Conservation (phyloP, 2,113 vertebrate species). For the Onychostoma macrolepis region DNA sequence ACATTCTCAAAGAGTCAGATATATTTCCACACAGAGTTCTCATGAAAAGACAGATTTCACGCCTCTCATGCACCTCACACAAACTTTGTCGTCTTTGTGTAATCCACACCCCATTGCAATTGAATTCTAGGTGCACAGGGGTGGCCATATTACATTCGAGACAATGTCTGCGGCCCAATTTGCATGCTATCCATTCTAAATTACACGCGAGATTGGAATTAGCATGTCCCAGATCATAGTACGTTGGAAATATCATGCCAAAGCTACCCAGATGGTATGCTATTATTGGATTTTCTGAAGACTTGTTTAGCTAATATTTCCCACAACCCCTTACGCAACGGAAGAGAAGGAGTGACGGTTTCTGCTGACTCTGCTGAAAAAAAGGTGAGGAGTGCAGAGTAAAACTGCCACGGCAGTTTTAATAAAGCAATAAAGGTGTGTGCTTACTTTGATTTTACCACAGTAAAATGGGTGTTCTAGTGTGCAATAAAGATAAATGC, state of each 20-base stretch:
- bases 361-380: constrained; percentile 6
- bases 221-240: constrained; percentile 1
- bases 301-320: neutral
- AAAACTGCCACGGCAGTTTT: neutral
- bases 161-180: neutral
- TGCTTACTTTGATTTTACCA: neutral
- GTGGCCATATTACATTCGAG: neutral
- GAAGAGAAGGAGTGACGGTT: neutral
- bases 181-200: neutral
- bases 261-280: constrained; percentile 7
- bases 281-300: constrained; percentile 6
- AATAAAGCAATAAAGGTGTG: neutral
- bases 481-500: neutral
- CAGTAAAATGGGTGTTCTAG: neutral
- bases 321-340: neutral
- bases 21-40: constrained; percentile 22
- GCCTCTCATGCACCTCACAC: constrained; percentile 22
- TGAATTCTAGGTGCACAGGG: neutral
- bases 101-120: neutral
- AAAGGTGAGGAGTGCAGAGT: neutral
- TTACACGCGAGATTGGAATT: neutral
- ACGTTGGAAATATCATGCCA: constrained; percentile 6
- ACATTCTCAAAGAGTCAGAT: constrained; percentile 20
- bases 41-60: constrained; percentile 32
- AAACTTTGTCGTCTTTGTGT: constrained; percentile 19